A percentile compares a stretch with the other conserved stretches of the same genome.
phyloP scores from a whole-genome alignment of 2,113 vertebrate species.

The Rousettus leschenaultii region DNA sequence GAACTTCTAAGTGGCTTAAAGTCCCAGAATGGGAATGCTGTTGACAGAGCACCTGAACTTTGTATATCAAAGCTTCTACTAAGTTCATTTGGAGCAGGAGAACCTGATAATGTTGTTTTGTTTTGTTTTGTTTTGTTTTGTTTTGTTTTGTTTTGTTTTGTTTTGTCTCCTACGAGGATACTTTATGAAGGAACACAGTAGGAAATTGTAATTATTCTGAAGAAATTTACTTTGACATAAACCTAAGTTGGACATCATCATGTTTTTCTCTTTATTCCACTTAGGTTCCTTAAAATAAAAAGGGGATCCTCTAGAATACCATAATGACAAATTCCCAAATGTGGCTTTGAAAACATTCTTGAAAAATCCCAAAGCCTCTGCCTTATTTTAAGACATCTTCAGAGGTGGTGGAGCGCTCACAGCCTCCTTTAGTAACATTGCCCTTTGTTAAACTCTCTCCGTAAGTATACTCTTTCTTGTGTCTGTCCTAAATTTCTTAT shows the following conservation, averaged over 20 bases:
- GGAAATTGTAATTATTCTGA: neutral
- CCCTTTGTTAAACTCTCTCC: neutral
- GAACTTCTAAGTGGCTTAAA: slow-evolving; percentile 9
- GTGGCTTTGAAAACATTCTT: neutral
- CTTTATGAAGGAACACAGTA: neutral
- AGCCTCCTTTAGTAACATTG: neutral
- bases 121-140: no score
- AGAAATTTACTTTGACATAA: slow-evolving; percentile 16
- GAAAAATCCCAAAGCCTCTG: neutral
- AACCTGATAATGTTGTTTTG: neutral
- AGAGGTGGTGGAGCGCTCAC: neutral
- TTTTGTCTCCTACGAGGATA: neutral
- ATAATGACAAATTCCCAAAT: neutral
- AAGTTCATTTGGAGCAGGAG: neutral
- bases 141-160: neutral
- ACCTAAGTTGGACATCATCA: neutral
- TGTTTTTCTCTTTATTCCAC: neutral
- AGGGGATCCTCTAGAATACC: neutral
- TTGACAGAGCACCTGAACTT: neutral
- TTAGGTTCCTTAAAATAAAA: neutral
- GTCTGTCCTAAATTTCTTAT: neutral
- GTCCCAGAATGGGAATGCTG: neutral
- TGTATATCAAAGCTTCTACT: neutral
- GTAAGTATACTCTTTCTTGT: neutral
- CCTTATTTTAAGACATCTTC: neutral